A percentile compares a stretch with the other conserved stretches of the same genome.
phyloP scores from a whole-genome alignment of 2,113 vertebrate species.

The Lethenteron camtschaticum region DNA sequence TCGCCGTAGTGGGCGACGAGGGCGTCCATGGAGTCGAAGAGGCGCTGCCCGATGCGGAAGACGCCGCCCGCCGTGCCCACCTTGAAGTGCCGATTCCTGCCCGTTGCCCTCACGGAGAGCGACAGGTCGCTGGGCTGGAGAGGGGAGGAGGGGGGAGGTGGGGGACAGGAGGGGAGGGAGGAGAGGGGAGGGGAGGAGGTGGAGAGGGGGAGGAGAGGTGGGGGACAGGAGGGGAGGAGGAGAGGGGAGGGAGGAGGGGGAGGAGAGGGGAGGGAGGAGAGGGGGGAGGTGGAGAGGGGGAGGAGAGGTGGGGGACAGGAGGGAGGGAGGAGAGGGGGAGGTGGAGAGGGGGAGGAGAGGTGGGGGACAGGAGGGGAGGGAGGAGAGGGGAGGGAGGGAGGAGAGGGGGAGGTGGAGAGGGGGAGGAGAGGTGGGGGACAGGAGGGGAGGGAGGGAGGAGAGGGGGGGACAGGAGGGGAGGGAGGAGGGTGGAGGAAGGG shows the following conservation, averaged over 20 bases:
- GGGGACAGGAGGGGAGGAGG: background rate
- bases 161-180: background rate
- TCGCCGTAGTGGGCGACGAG: slow-evolving; percentile 98
- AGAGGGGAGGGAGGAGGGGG: slow-evolving; percentile 22
- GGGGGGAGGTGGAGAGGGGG: too few relatives aligned
- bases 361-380: background rate
- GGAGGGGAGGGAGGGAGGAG: too few relatives aligned
- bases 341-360: too few relatives aligned
- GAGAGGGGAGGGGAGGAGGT: background rate
- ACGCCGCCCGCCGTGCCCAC: slow-evolving; percentile 63
- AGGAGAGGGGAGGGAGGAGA: slow-evolving; percentile 14
- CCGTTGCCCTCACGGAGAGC: slow-evolving; percentile 73
- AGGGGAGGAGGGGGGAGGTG: background rate
- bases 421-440: background rate
- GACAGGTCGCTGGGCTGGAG: slow-evolving; percentile 87
- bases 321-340: background rate
- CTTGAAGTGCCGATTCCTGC: slow-evolving; percentile 98
- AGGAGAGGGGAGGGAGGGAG: too few relatives aligned
- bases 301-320: background rate
- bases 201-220: too few relatives aligned
- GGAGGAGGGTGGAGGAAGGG: too few relatives aligned
- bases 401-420: background rate
- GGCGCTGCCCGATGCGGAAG: slow-evolving; percentile 86
- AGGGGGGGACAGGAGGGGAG: background rate
- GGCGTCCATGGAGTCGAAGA: slow-evolving; percentile 77